phyloP scores from a whole-genome alignment of 1,140 invertebrate genomes.

The Varroa destructor region DNA sequence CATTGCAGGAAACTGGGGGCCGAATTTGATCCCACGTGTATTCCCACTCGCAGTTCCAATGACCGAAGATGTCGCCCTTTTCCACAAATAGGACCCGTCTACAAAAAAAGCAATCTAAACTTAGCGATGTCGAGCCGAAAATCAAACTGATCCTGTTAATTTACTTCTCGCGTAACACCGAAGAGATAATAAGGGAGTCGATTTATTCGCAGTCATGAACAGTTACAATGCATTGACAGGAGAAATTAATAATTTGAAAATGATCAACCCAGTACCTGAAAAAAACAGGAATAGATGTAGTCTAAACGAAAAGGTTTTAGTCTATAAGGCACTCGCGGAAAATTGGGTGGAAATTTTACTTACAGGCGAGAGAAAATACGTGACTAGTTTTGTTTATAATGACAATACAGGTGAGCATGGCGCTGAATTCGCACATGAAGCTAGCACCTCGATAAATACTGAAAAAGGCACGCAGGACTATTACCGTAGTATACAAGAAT shows the following conservation, averaged over 20 bases:
- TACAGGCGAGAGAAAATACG: too few relatives aligned
- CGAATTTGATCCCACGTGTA: slow-evolving; percentile 51
- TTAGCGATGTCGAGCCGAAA: neutral
- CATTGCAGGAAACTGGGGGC: slow-evolving; percentile 45
- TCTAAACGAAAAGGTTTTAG: too few relatives aligned
- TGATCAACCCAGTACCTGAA: too few relatives aligned
- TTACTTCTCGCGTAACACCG: neutral
- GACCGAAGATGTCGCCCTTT: slow-evolving; percentile 43
- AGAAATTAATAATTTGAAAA: neutral
- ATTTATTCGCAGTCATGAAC: slow-evolving; percentile 18
- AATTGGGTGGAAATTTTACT: too few relatives aligned
- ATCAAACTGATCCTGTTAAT: slow-evolving; percentile 3
- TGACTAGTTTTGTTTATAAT: too few relatives aligned
- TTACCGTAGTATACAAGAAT: too few relatives aligned
- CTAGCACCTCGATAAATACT: too few relatives aligned
- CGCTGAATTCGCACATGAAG: too few relatives aligned
- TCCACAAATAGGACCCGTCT: slow-evolving; percentile 41
- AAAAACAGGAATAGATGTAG: too few relatives aligned
- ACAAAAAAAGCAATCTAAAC: slow-evolving; percentile 29
- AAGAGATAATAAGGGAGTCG: slow-evolving; percentile 33
- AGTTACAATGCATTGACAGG: neutral
- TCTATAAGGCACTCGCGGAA: too few relatives aligned
- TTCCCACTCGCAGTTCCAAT: slow-evolving; percentile 48
- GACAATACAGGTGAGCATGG: too few relatives aligned
- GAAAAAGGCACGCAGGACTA: too few relatives aligned